phyloP scores from a whole-genome alignment of 1,140 invertebrate genomes.

The Zaprionus gabonicus region DNA sequence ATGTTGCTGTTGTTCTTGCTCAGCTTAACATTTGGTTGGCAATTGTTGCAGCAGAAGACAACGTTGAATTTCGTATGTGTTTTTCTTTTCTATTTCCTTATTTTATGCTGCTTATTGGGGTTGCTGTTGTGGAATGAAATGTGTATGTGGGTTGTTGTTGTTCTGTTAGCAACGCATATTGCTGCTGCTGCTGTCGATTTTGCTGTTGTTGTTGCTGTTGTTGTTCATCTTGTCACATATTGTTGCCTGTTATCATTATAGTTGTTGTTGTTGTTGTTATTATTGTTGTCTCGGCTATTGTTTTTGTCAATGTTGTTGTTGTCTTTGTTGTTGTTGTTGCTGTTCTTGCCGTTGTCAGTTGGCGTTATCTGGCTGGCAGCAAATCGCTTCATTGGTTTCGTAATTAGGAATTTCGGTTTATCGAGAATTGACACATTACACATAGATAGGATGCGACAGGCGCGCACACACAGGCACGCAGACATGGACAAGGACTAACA shows the following conservation, averaged over 20 bases:
- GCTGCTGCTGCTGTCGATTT: conserved; percentile 4
- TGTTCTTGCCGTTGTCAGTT: conserved; percentile 7
- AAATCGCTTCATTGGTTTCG: conserved; percentile 34
- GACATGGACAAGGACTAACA: conserved; percentile 1
- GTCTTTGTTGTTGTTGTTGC: conserved; percentile 8
- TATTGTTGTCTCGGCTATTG: conserved; percentile 29
- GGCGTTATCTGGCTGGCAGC: conserved; percentile 9
- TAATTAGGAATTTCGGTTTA: conserved; percentile 40
- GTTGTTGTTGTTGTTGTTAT: conserved; percentile 18
- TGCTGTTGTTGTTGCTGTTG: conserved; percentile 11
- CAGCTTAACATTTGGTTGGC: conserved; percentile 23
- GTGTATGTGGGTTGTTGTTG: conserved; percentile 3
- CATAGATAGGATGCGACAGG: conserved; percentile 4
- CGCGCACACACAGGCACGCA: not conserved
- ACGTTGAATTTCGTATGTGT: conserved; percentile 11
- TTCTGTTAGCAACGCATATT: not conserved
- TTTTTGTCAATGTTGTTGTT: conserved; percentile 21
- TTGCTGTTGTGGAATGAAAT: not conserved
- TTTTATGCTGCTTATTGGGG: not conserved
- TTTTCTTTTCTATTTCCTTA: conserved; percentile 13
- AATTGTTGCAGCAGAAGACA: conserved; percentile 39
- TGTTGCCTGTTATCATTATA: conserved; percentile 17
- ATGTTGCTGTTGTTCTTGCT: conserved; percentile 2
- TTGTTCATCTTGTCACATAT: conserved; percentile 33
- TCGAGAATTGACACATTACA: conserved; percentile 24